Percentiles rank a stretch among this genome's conserved stretches.
Evolutionary conservation across 2,888 invertebrate genomes (phyloP).

Genomic region (Pantelozetes paolii): DNA sequence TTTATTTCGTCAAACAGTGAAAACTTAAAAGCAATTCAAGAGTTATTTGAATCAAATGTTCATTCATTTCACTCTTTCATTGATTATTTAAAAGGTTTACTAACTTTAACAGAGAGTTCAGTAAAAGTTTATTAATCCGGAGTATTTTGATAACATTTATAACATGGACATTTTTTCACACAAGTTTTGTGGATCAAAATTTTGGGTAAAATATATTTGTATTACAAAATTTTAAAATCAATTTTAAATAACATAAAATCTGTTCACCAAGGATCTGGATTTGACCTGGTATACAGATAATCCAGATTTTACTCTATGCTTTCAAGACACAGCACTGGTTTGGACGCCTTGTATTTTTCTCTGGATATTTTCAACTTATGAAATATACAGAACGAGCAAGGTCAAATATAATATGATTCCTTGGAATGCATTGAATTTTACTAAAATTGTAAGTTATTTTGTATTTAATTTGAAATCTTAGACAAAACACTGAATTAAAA

Average conservation of each 20-base stretch:
- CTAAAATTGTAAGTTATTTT: conserved; percentile 50
- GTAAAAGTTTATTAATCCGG: too few relatives aligned
- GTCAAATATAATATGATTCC: conserved; percentile 25
- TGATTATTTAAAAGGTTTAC: too few relatives aligned
- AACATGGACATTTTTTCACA: conserved; percentile 1
- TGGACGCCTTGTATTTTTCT: conserved; percentile 84
- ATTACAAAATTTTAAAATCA: not conserved
- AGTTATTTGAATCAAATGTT: too few relatives aligned
- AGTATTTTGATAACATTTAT: too few relatives aligned
- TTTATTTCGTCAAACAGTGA: too few relatives aligned
- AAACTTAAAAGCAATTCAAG: too few relatives aligned
- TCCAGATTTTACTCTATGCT: conserved; percentile 84
- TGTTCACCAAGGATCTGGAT: conserved; percentile 65
- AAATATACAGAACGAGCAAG: conserved; percentile 51
- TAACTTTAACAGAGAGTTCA: too few relatives aligned
- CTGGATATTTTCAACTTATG: conserved; percentile 70
- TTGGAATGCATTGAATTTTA: conserved; percentile 48
- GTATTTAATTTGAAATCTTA: not conserved
- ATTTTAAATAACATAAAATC: too few relatives aligned
- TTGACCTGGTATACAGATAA: conserved; percentile 71
- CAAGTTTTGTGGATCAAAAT: conserved; percentile 1
- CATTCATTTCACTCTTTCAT: too few relatives aligned
- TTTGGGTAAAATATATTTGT: conserved; percentile 46
- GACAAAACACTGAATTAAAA: too few relatives aligned
- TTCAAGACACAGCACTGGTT: conserved; percentile 80